Evolutionary conservation across 30 jellyfish, hydroid and myxozoan genomes (phyloP), one percentile per base, ranked within the genome.

Genomic region (Chrysaora quinquecirrha): DNA sequence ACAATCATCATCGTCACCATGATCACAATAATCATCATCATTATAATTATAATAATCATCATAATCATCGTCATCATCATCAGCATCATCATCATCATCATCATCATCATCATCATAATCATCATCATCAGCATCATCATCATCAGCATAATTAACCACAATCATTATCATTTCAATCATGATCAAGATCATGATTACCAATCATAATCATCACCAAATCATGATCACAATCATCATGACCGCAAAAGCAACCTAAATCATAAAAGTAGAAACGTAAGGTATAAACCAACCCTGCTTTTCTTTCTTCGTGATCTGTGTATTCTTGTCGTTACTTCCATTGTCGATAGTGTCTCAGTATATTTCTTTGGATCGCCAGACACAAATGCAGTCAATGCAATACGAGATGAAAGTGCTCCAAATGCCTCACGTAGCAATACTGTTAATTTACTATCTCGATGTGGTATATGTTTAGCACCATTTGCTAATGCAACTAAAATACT

Each of bases 401-500:
- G 91, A 56, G 98, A 32, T 28, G 98, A 93, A 49, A 93, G 58
- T 21, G 98, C 65, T 60, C 98, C 98, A 54, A 93, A 86, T 19
- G 96, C 94, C 67, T 93, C 98, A 33, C 96, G 77, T n/a, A 93
- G 91, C 19, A 93, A 65, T 2, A 94, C 87, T 3, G 96, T 80
- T 32, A 93, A 66, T 60, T 93, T 93, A 62, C 96, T 93, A 70
- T 93, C 96, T 25, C 96, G 65, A 66, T 93, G 98, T 22, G 98
- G 98, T 1, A 87, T 88, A 60, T 93, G 98, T 46, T 93, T 93
- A 16, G 98, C 93, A 24, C 98, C 98, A 73, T 93, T 93, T 20
- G 98, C 87, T 11, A 93, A 60, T 24, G 98, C 95, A 22, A 87
- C 96, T 16, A 93, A 75, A 10, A 93, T 95, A 83, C 80, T 86